Evolutionary conservation across 2,888 invertebrate genomes (phyloP), one percentile per base, ranked within the genome.

Genomic region (Scaptomyza reducta): DNA sequence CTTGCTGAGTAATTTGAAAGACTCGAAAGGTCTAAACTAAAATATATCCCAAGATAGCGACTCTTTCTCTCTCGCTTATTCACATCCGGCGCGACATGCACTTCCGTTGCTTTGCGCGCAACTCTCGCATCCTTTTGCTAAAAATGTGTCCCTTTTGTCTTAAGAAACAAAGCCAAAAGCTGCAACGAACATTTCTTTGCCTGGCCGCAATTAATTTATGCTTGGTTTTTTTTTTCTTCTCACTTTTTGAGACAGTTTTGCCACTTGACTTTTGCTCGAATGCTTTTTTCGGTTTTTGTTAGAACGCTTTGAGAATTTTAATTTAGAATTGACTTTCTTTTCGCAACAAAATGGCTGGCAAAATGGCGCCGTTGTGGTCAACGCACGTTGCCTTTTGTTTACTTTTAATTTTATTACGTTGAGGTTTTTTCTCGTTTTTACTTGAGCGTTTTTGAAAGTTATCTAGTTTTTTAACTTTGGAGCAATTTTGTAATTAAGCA

Each of bases 401-500:
- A 87, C 85, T 88, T 86, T 88, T 86, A 86, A 88, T 86, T 86
- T 87, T 81, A 81, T 88, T n/a, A 40, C 14, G 5, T 31, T 47
- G 14, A 0, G 11, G 56, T 76, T 70, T 70, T 44, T 63, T 42
- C 29, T 22, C 22, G 22, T 22, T 51, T 41, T 38, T 33, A 44
- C 18, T 47, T 35, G 14, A 38, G 38, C 38, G 38, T 38, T 38
- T 51, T 50, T 29, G 42, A 69, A 67, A 80, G 72, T 70, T 71
- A 41, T 74, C 66, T 74, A 66, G 56, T 75, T 70, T 56, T 57
- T 61, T 57, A 64, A 63, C 68, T 71, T 70, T 57, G 62, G 79
- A 82, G 83, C 83, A 88, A 87, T 89, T 89, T 89, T 88, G 87
- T 89, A 90, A 89, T 89, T 89, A 90, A 89, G 88, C 90, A 88